phyloP scores from a whole-genome alignment of 1,140 invertebrate genomes.

The Anastrepha obliqua region DNA sequence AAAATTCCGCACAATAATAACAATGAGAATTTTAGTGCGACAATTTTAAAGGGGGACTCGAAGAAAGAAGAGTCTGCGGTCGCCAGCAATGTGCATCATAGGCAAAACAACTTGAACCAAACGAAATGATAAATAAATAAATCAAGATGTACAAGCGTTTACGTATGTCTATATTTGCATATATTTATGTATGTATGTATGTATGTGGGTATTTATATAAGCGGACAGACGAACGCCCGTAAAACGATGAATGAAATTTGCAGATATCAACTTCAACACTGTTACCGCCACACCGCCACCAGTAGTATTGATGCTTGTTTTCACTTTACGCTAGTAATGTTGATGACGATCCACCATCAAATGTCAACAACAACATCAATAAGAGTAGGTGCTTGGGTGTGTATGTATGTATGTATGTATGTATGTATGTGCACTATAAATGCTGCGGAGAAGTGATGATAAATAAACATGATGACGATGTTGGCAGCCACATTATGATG shows the following conservation, averaged over 20 bases:
- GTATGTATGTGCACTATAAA: background rate
- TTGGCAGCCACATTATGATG: constrained; percentile 33
- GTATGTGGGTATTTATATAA: background rate
- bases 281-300: background rate
- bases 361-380: background rate
- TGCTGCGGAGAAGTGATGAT: background rate
- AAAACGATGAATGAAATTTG: background rate
- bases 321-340: background rate
- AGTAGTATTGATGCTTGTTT: background rate
- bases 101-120: background rate
- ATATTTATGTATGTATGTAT: background rate
- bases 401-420: background rate
- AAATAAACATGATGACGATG: constrained; percentile 44
- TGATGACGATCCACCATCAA: background rate
- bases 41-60: background rate
- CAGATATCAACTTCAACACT: background rate
- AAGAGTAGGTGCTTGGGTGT: background rate
- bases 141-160: background rate
- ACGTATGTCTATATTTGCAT: background rate
- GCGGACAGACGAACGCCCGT: background rate
- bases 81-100: background rate
- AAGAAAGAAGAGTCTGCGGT: background rate
- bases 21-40: background rate
- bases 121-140: constrained; percentile 11
- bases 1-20: background rate